These are phyloP conservation scores for Bruchidius siliquastri DNA, from an alignment of 2,888 invertebrate genomes.

Conservation along the genomic window DNA sequence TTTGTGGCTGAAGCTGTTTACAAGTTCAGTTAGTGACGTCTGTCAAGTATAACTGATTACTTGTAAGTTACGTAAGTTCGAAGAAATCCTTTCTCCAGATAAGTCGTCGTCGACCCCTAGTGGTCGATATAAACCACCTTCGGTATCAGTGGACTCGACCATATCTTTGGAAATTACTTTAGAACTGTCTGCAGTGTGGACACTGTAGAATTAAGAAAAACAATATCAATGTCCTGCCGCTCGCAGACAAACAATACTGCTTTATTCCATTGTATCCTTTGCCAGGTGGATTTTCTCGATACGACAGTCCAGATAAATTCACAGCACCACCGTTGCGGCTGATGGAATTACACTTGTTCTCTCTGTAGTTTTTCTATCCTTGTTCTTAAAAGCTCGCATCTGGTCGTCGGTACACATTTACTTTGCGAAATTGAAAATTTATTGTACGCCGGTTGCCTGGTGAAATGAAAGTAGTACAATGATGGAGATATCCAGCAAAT, in stretches of 20 bases:
- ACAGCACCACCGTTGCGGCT: not conserved
- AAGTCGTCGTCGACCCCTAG: too few species aligned
- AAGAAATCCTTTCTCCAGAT: too few species aligned
- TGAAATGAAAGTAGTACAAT: not conserved
- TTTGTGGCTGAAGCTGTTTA: too few species aligned
- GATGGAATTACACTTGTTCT: not conserved
- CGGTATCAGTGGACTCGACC: too few species aligned
- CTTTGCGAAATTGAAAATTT: not conserved
- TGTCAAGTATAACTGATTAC: too few species aligned
- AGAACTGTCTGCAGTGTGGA: not conserved
- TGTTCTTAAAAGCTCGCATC: not conserved
- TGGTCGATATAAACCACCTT: too few species aligned
- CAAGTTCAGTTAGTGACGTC: too few species aligned
- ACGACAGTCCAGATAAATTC: not conserved
- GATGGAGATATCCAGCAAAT: too few species aligned
- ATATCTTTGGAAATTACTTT: not conserved
- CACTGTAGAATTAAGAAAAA: not conserved
- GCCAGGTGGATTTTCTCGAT: not conserved
- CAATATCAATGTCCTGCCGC: not conserved
- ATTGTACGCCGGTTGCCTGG: not conserved
- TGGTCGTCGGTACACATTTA: not conserved
- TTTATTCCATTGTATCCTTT: not conserved
- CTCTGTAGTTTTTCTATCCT: not conserved
- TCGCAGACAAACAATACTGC: not conserved
- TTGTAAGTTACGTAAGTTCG: too few species aligned